These are phyloP conservation scores for Autographa gamma DNA, from an alignment of 2,888 invertebrate genomes.

Conservation along the genomic window DNA sequence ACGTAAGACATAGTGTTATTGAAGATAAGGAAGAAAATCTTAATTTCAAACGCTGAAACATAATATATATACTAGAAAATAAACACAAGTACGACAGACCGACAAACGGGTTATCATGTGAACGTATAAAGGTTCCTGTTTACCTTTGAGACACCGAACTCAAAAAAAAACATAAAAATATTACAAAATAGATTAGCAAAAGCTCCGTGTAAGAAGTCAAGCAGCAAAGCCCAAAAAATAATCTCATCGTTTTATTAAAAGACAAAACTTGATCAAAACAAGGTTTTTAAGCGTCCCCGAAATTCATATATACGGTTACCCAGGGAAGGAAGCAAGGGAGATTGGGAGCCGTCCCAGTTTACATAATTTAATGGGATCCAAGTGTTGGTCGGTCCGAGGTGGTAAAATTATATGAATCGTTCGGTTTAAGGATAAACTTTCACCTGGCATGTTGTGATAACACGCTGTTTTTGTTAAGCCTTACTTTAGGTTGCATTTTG, in stretches of 20 bases:
- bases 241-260: slow-evolving; percentile 26
- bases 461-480: not conserved
- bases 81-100: no score
- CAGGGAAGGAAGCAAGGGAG: slow-evolving; percentile 24
- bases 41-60: no score
- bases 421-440: slow-evolving; percentile 28
- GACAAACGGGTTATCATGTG: no score
- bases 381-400: slow-evolving; percentile 45
- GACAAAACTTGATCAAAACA: slow-evolving; percentile 37
- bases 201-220: not conserved
- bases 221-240: slow-evolving; percentile 17
- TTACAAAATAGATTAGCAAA: no score
- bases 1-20: no score
- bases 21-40: no score
- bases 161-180: no score
- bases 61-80: no score
- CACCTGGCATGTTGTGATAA: slow-evolving; percentile 5
- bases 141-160: no score
- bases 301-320: slow-evolving; percentile 42
- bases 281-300: slow-evolving; percentile 33
- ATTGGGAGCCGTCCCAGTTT: slow-evolving; percentile 48
- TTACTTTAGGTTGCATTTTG: not conserved
- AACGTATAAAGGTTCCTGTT: no score
- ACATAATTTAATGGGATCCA: slow-evolving; percentile 56
- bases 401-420: slow-evolving; percentile 45